Evolutionary conservation across 1,140 invertebrate species (phyloP), one percentile per base, ranked within the genome.

Genomic region (Parapsyche elsis): DNA sequence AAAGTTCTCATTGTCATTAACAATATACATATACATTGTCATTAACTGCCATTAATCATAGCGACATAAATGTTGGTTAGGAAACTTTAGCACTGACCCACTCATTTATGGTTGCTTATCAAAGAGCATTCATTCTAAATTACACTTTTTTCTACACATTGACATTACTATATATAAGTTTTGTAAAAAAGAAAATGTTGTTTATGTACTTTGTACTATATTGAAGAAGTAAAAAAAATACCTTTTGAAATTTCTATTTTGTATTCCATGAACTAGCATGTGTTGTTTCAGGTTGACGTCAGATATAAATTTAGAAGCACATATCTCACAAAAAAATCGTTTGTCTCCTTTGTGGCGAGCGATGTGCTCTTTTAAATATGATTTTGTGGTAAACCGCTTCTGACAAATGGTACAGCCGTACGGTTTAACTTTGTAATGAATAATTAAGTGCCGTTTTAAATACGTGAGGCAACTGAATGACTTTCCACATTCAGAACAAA

Each of bases 391-490:
- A 30, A 83, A 83, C 12, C 80, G 49, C 19, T 73, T 64, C 12
- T 61, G 57, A 30, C 82, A 83, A 26, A 80, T 23, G 0, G 70
- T 71, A 21, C 82, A 83, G 10, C 75, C 82, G 83, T 90, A 92
- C 0, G 82, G 82, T 45, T 83, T 83, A 53, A 81, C 78, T n/a
- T 80, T 70, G 23, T 49, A 38, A 38, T 83, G 82, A 0, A 67
- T 71, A 71, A 85, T 84, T 38, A 84, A 81, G 71, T 87, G 86
- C 0, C 83, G 81, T 30, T 85, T 84, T 26, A 83, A 75, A 53
- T 81, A 83, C 5, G 80, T 78, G 12, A 81, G 59, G 46, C 82
- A 83, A 71, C 80, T 81, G 67, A 83, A 83, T 10, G 82, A 81
- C 49, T 83, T 83, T n/a, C 82, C 82, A 16, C 82, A 83, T 61